phyloP scores from a whole-genome alignment of 1,140 invertebrate genomes.

The Drosophila pallidifrons region DNA sequence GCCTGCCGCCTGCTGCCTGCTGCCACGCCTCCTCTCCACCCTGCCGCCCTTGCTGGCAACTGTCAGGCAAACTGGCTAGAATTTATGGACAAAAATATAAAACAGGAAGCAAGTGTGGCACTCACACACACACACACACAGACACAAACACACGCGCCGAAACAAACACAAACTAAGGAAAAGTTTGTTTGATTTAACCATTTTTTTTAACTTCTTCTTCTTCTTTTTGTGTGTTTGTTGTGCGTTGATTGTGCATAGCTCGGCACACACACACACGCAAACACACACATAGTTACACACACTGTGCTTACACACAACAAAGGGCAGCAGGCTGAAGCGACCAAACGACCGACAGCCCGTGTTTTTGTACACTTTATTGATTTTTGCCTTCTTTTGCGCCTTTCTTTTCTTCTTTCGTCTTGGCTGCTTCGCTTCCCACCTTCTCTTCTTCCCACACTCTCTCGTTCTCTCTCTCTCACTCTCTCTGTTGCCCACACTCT shows the following conservation, averaged over 20 bases:
- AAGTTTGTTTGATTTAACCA: constrained; percentile 71
- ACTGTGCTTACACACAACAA: constrained; percentile 26
- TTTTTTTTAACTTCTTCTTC: constrained; percentile 47
- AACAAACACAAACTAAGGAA: constrained; percentile 40
- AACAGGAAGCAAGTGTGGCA: constrained; percentile 60
- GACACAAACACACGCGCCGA: constrained; percentile 6
- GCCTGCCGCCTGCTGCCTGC: background rate
- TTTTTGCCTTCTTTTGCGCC: constrained; percentile 75
- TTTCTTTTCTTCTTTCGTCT: constrained; percentile 47
- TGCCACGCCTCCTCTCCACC: background rate
- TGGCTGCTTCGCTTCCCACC: constrained; percentile 5
- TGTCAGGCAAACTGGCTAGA: constrained; percentile 68
- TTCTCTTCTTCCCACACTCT: background rate
- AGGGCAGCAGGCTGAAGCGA: constrained; percentile 38
- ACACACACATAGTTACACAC: constrained; percentile 7
- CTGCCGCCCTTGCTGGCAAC: constrained; percentile 20
- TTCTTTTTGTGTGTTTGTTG: constrained; percentile 32
- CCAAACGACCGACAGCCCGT: constrained; percentile 57
- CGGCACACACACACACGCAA: constrained; percentile 29
- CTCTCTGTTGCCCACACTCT: background rate
- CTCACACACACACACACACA: constrained; percentile 30
- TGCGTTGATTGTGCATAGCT: constrained; percentile 67
- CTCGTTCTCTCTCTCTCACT: background rate
- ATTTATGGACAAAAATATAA: constrained; percentile 78
- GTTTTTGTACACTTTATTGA: constrained; percentile 77